A percentile compares a stretch with the other conserved stretches of the same genome.
Evolutionary conservation across 1,140 invertebrate genomes (phyloP).

Genomic region (Ceratosolen fusciceps): DNA sequence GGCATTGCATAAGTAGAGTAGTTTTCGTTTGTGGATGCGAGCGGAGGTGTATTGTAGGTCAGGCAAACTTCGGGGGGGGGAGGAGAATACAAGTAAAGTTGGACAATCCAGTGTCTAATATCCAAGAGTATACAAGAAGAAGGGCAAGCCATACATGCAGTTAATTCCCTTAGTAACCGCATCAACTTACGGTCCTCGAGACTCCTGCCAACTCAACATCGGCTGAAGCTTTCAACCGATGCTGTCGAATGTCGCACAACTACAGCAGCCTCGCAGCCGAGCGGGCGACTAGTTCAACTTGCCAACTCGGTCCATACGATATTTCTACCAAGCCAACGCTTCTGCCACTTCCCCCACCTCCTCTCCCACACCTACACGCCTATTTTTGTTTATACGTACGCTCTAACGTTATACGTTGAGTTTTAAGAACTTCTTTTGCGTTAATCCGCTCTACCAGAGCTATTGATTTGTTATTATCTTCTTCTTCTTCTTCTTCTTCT

Average conservation of each 20-base stretch:
- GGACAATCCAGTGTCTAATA: background rate
- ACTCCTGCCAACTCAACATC: background rate
- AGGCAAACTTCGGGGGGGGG: background rate
- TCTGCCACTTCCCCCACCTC: too few species aligned
- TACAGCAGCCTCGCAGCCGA: background rate
- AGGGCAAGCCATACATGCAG: background rate
- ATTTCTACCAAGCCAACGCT: too few species aligned
- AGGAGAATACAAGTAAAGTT: background rate
- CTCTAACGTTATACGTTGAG: too few species aligned
- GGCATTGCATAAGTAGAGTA: too few species aligned
- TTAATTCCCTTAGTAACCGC: constrained; percentile 10
- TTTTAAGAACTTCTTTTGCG: too few species aligned
- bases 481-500: too few species aligned
- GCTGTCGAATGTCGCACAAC: background rate
- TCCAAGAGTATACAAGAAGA: background rate
- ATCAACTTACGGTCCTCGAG: background rate
- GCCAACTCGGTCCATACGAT: background rate
- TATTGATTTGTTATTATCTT: too few species aligned
- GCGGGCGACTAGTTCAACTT: background rate
- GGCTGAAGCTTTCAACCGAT: background rate
- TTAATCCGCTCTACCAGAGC: too few species aligned
- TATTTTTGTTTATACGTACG: too few species aligned
- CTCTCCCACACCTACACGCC: too few species aligned
- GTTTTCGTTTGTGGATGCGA: too few species aligned
- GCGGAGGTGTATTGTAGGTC: background rate